Evolutionary conservation across 2,113 vertebrate genomes (phyloP), one percentile per base, ranked within the genome.

Genomic region (Mus spicilegus): DNA sequence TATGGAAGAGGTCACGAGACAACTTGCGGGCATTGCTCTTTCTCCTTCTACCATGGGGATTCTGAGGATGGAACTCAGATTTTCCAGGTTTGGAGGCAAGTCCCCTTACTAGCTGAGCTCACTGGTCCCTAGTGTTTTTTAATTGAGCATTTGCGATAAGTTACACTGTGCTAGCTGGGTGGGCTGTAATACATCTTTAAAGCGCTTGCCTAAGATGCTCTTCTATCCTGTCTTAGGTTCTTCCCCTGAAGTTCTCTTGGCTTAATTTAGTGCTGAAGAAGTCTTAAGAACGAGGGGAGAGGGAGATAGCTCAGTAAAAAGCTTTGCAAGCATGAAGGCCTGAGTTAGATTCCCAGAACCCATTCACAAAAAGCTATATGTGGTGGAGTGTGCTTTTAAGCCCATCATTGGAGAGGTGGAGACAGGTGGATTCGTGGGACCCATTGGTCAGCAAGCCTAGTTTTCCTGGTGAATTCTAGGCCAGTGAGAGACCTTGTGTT

Each of bases 141-240:
- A 78, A 72, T 89, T 96, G 77, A 88, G 76, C 65, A 85, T 22
- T 97, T 96, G 26, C 77, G 12, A 70, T 94, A 80, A 80, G 80
- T 80, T 72, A 30, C 6, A 49, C 49, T n/a, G 92, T 94, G n/a
- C 26, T 28, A 80, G 42, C n/a, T 10, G 12, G 49, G 33, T 22
- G 11, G 67, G 75, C 92, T 89, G 30, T 78, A 9, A 30, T 65
- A 4, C 80, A 20, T 76, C 75, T 87, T 93, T 84, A 85, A 81
- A 91, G 80, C 9, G 84, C 36, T 95, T 46, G 78, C 46, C 51
- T 91, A 17, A 54, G 30, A 16, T 67, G 24, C 39, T 65, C 17
- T 89, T 92, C 89, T 91, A 28, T 46, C 87, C 24, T 61, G n/a
- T 39, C 20, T 0, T 87, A 0, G 70, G 28, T 84, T 13, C 16